Base-by-base conservation (phyloP, 2,113 vertebrate genomes). In the Erinaceus europaeus region DNA sequence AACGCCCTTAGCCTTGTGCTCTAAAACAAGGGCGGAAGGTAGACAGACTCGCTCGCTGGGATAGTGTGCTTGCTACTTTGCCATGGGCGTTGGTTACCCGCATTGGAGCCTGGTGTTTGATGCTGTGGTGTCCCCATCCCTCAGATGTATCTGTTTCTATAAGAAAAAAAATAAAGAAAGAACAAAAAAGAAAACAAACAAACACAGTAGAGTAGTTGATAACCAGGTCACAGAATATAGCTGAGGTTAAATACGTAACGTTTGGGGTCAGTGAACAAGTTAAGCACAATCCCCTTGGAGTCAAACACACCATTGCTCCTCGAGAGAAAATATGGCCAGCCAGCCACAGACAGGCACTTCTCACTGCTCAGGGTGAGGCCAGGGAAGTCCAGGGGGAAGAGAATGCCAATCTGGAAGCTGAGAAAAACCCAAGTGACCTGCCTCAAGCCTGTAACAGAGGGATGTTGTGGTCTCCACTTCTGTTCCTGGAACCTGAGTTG, bases 361-460 rank as follows among this genome's bases (percentile, higher is more conserved):
- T 77, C 42, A 4, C 9, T 44, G 32, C 11, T 8, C 85, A 12
- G 17, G 5, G 13, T 15, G 6, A 5, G 17, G n/a, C 29, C 11
- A 1, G 25, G 13, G 7, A 2, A 6, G 15, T n/a, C 2, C 4
- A 69, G 15, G 9, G 12, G 4, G 3, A 73, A 0, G 0, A 1
- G 36, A 12, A 8, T 46, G 4, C 3, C 61, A 23, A 44, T 23
- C 5, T 50, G 62, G 18, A 50, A 76, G 6, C 9, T 27, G 29
- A 62, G 21, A 42, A 64, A 10, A 53, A 6, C 29, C 53, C 8
- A 2, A 3, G 40, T 53, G 34, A 44, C 18, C 21, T 3, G 3
- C 15, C 10, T 44, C 59, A 15, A 42, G 2, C 53, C 20, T 5
- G 11, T 13, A 14, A 5, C 40, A 11, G 13, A 15, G 7, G n/a